Evolutionary conservation across 2,797 vertebrate genomes (phyloP), one percentile per base, ranked within the genome.

Genomic region (Odontamblyopus lacepedii): DNA sequence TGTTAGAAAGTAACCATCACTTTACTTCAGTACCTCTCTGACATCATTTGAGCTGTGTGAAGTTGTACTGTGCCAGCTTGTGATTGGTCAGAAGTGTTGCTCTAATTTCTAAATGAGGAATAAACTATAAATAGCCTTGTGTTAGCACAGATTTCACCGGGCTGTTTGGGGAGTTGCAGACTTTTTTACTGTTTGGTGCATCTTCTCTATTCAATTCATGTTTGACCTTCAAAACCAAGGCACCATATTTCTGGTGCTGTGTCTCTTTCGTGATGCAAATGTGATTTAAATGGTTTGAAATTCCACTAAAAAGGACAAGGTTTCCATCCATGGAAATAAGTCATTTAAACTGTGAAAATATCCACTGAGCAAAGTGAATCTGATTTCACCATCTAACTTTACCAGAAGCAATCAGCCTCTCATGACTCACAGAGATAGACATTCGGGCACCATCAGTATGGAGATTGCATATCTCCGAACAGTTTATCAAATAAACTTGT

Each of bases 41-140:
- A 4, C 4, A n/a, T 23, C 26, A 53, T 55, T 29, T 78, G 76
- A 32, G 64, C 19, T 55, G 53, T 71, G 8, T 66, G 51, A 77
- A 70, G 72, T 77, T 75, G 29, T 59, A 61, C 66, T 56, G 30
- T 32, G 77, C 13, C 70, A 23, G 4, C 72, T 2, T 79, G 44
- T 77, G 82, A 86, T 86, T 86, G 83, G 84, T 70, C 29, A 74
- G 62, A 85, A 85, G 78, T 79, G 65, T 23, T 48, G 80, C 69
- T 84, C 85, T 85, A 80, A 79, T 90, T 88, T 87, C 76, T 67
- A 81, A 85, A 86, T 82, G 83, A 70, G 86, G 82, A 90, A 84
- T 75, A 56, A 83, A 69, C n/a, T 87, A 89, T 81, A 84, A 86
- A 90, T 89, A 86, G 81, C 50, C 13, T 19, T 67, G 55, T 69